Evolutionary conservation across 2,797 vertebrate genomes (phyloP), one percentile per base, ranked within the genome.

Genomic region (Triplophysa bombifrons): DNA sequence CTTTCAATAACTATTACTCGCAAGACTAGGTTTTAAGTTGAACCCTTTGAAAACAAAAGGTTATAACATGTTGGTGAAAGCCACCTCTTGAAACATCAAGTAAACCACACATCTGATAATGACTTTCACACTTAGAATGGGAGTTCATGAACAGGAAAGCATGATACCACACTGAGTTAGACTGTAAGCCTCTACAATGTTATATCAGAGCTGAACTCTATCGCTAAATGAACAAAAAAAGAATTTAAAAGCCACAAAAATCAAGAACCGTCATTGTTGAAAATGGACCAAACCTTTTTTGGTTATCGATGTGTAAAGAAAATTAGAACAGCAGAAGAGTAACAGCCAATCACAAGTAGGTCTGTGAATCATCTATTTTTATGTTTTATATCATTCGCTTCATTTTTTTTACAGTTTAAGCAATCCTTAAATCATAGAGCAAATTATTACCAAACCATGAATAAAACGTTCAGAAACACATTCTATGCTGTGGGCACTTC

Each of bases 1-100:
- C 16, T 60, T 48, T 44, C 30, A 27, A 77, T 61, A 65, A 74
- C 60, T 60, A 64, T 75, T 60, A 60, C 14, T 69, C 16, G 17
- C 30, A 48, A 50, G n/a, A 68, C 44, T 38, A 25, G 2, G 10
- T 67, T 58, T 66, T 58, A 76, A 58, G 22, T 68, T 20, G 55
- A 60, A 58, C 73, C 73, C 13, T 20, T 58, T 68, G 25, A 60
- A 6, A 34, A 61, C 65, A n/a, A 67, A 60, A 58, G 12, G 38
- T n/a, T 58, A 22, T 48, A 17, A 68, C 22, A 4, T 25, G n/a
- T 27, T 56, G n/a, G 13, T 20, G 9, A 41, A 11, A 14, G 22
- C 1, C 12, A 60, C 14, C 58, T 11, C n/a, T 16, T 22, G 44
- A 4, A 25, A 25, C 46, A 25, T 53, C 17, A 16, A 25, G 19